Evolutionary conservation across 2,797 vertebrate genomes (phyloP), one percentile per base, ranked within the genome.

Genomic region (Poecilia wingei): DNA sequence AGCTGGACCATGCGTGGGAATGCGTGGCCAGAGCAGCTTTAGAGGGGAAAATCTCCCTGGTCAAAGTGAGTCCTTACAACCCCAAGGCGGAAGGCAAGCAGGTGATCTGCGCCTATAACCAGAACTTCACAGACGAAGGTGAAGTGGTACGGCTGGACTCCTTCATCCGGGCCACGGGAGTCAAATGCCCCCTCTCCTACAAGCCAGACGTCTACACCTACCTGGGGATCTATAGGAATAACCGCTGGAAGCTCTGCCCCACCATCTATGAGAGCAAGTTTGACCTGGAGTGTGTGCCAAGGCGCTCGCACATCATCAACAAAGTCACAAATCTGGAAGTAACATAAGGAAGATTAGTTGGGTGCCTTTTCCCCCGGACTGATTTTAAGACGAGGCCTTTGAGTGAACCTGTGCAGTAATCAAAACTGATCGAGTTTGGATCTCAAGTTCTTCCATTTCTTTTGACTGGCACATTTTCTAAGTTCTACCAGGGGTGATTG

Each of bases 201-300:
- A 98, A 98, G 88, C 97, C 97, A 0, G 97, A 98, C 0, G 97
- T 96, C 51, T 98, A 98, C 91, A 96, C 96, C 0, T 95, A 97
- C 86, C 91, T 98, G 87, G 97, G 97, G 28, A 97, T 98, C 87
- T 98, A 98, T 88, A 91, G 97, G 0, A 96, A 96, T 81, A 98
- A 98, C 89, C 95, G 96, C 83, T 98, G 97, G 97, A 97, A 97
- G 80, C 94, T 98, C 46, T 97, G 96, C 77, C 97, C 97, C 8
- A 98, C 97, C 25, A 97, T 98, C 74, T 98, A 97, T 4, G 97
- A 98, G 91, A 98, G 97, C 92, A 96, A 95, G 75, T 98, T 96
- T 47, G 96, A 98, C 88, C 92, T 98, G 74, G 97, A 97, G 89
- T 96, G 97, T 18, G 95, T 95, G 0, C 95, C 97, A 1, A 93